phyloP scores from a whole-genome alignment of 1,140 invertebrate genomes.

The Panagrolaimus sp. region DNA sequence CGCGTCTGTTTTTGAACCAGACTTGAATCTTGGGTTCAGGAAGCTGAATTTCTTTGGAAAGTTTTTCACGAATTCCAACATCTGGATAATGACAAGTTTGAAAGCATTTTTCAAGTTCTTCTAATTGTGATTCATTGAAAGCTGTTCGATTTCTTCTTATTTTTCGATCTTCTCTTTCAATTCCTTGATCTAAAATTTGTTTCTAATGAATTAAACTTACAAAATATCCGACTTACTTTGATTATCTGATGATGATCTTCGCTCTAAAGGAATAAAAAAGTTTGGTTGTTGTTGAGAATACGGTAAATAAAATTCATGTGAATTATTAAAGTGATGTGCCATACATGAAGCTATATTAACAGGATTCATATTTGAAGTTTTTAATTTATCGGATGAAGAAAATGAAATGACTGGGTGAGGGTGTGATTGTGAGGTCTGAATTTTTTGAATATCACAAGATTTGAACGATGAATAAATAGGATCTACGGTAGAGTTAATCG shows the following conservation, averaged over 20 bases:
- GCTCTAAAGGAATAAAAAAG: background rate
- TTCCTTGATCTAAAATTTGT: background rate
- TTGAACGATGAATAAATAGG: background rate
- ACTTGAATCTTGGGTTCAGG: conserved; percentile 43
- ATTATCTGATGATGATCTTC: background rate
- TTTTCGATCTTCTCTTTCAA: conserved; percentile 18
- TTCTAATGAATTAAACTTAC: background rate
- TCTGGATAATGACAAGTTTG: conserved; percentile 40
- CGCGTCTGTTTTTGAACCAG: conserved; percentile 38
- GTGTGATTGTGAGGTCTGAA: background rate
- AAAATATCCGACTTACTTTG: background rate
- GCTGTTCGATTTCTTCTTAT: conserved; percentile 40
- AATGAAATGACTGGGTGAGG: background rate
- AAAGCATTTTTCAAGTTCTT: conserved; percentile 45
- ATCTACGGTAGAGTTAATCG: conserved; percentile 13
- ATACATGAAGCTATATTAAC: conserved; percentile 18
- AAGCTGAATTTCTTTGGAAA: conserved; percentile 31
- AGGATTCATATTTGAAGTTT: background rate
- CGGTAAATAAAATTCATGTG: background rate
- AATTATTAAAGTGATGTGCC: conserved; percentile 13
- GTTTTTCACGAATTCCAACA: conserved; percentile 25
- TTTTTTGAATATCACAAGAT: background rate
- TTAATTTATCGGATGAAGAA: background rate
- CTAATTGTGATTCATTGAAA: conserved; percentile 39
- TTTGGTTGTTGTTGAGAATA: background rate